These are phyloP conservation scores for Ochropacha duplaris DNA, from an alignment of 2,888 invertebrate genomes.

Conservation along the genomic window DNA sequence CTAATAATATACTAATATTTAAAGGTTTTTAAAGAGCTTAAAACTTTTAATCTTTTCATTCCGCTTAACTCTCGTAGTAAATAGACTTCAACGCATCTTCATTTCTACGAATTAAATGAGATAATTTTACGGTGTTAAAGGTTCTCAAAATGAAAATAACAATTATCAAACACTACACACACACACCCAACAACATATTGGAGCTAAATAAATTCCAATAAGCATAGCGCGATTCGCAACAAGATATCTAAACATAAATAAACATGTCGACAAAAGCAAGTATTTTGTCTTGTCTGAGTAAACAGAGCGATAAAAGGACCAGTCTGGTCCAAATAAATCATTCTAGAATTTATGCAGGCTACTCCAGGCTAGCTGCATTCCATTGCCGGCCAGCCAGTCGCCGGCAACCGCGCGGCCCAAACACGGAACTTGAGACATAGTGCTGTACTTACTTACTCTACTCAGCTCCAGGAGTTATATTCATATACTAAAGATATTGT, in stretches of 20 bases:
- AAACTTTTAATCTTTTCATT: neutral
- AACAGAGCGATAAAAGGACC: constrained; percentile 29
- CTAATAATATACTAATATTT: too few species aligned
- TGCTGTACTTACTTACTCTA: neutral
- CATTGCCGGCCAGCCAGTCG: constrained; percentile 39
- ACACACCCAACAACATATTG: too few species aligned
- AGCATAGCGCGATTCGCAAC: constrained; percentile 5
- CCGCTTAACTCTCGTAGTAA: neutral
- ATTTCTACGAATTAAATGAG: neutral
- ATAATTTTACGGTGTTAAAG: too few species aligned
- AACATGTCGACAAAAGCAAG: constrained; percentile 23
- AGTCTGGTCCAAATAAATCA: constrained; percentile 38
- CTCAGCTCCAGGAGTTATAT: neutral
- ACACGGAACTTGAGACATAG: constrained; percentile 8
- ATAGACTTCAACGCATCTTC: neutral
- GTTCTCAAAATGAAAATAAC: too few species aligned
- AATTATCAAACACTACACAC: too few species aligned
- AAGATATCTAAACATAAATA: constrained; percentile 12
- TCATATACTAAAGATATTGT: too few species aligned
- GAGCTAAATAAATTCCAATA: constrained; percentile 17
- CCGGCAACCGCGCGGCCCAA: neutral
- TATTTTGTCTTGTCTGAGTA: constrained; percentile 22
- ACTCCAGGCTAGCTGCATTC: constrained; percentile 49
- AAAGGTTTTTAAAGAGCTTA: too few species aligned
- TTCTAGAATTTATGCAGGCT: constrained; percentile 38